phyloP scores from a whole-genome alignment of 1,140 invertebrate genomes.

The Harlomillsia oculata region DNA sequence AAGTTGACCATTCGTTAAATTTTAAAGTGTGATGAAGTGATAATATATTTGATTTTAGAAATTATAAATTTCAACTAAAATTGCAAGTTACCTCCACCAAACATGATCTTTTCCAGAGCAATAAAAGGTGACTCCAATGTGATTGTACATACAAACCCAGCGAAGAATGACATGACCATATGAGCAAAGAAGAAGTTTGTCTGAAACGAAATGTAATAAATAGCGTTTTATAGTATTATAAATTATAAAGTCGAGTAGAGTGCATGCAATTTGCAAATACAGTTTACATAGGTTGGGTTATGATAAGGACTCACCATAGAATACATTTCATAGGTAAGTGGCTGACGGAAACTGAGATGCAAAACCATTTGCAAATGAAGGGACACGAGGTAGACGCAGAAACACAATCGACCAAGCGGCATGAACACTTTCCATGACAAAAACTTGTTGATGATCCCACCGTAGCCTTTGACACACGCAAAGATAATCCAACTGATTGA shows the following conservation, averaged over 20 bases:
- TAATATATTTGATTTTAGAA: too few relatives aligned
- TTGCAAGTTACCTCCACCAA: constrained; percentile 3
- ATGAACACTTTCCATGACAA: constrained; percentile 48
- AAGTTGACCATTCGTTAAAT: too few relatives aligned
- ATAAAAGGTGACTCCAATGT: constrained; percentile 22
- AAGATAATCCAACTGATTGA: constrained; percentile 58
- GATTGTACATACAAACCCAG: constrained; percentile 2
- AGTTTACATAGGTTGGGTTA: too few relatives aligned
- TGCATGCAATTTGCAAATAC: neutral
- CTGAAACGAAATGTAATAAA: too few relatives aligned
- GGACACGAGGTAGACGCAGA: constrained; percentile 50
- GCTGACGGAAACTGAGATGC: neutral
- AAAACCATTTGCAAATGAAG: constrained; percentile 30
- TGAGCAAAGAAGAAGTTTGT: constrained; percentile 10
- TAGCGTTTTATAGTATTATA: too few relatives aligned
- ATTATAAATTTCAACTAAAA: too few relatives aligned
- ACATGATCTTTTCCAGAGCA: constrained; percentile 8
- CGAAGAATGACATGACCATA: constrained; percentile 3
- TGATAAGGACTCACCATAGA: constrained; percentile 4
- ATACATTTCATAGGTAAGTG: neutral
- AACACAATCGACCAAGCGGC: constrained; percentile 49
- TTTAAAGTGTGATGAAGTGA: too few relatives aligned
- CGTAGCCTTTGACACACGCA: constrained; percentile 54
- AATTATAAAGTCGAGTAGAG: too few relatives aligned
- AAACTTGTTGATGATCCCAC: constrained; percentile 47